A percentile compares a stretch with the other conserved stretches of the same genome.
These are phyloP conservation scores for Danio kyathit DNA, from an alignment of 2,797 vertebrate genomes.

Conservation along the genomic window DNA sequence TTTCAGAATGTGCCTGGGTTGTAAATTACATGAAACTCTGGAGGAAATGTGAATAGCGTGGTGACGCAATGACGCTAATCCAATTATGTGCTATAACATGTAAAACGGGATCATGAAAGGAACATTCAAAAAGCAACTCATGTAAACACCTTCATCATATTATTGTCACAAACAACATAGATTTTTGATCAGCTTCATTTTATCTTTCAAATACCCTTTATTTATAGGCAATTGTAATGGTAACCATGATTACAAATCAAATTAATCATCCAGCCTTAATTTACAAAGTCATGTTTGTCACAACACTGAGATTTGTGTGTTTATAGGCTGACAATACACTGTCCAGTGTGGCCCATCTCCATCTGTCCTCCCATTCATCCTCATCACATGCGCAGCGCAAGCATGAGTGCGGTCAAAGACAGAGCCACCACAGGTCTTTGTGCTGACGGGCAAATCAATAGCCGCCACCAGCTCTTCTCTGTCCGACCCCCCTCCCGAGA, in stretches of 20 bases:
- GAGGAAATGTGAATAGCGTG: too few species aligned
- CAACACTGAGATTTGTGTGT: conserved; percentile 58
- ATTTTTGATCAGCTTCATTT: too few species aligned
- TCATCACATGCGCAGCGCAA: conserved; percentile 50
- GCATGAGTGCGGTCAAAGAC: conserved; percentile 59
- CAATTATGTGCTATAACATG: too few species aligned
- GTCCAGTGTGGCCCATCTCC: conserved; percentile 60
- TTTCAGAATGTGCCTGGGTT: too few species aligned
- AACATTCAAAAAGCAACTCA: too few species aligned
- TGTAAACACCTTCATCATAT: too few species aligned
- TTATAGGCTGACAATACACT: conserved; percentile 66
- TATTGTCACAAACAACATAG: too few species aligned
- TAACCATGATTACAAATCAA: background rate
- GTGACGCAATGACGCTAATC: too few species aligned
- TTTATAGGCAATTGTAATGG: conserved; percentile 52
- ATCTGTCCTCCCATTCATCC: conserved; percentile 64
- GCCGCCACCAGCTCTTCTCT: conserved; percentile 36
- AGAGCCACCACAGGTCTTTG: conserved; percentile 58
- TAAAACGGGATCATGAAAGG: too few species aligned
- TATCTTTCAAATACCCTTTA: too few species aligned
- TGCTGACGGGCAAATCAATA: conserved; percentile 57
- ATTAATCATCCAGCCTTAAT: background rate
- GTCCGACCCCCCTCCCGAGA: background rate
- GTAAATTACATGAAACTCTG: too few species aligned
- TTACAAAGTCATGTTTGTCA: background rate